These are phyloP conservation scores for Drepana arcuata DNA, from an alignment of 1,140 invertebrate species.

Conservation along the genomic window DNA sequence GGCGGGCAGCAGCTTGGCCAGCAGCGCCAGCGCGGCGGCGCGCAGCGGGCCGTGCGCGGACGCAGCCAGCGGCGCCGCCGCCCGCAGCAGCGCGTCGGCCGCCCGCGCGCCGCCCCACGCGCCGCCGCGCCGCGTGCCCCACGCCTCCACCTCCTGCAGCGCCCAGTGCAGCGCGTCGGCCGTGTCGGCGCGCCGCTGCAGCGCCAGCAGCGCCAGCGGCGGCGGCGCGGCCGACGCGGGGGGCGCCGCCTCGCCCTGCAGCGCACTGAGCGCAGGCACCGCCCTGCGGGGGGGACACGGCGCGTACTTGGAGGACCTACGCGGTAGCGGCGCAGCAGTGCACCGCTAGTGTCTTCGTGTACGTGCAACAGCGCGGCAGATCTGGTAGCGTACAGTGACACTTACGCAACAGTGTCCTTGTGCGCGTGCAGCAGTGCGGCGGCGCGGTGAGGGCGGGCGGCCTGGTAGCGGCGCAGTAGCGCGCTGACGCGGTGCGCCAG, in stretches of 20 bases:
- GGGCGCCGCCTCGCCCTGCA: slow-evolving; percentile 13
- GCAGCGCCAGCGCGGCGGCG: slow-evolving; percentile 30
- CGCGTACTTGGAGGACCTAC: too few relatives aligned
- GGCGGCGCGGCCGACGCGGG: slow-evolving; percentile 32
- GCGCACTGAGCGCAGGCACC: slow-evolving; percentile 26
- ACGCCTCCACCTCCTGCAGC: slow-evolving; percentile 48
- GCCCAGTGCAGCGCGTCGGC: slow-evolving; percentile 32
- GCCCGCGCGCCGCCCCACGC: slow-evolving; percentile 27
- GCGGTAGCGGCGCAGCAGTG: not conserved
- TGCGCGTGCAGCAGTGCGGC: slow-evolving; percentile 28
- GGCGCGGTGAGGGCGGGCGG: slow-evolving; percentile 27
- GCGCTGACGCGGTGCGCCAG: slow-evolving; percentile 41
- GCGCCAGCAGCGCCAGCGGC: slow-evolving; percentile 38
- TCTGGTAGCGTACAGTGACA: too few relatives aligned
- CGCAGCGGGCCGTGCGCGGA: slow-evolving; percentile 27
- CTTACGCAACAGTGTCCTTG: slow-evolving; percentile 35
- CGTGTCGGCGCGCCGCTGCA: slow-evolving; percentile 32
- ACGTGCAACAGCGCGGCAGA: not conserved
- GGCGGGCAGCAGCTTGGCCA: slow-evolving; percentile 45
- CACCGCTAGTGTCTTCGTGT: not conserved
- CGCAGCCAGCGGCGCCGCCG: slow-evolving; percentile 33
- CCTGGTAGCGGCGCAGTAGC: slow-evolving; percentile 40
- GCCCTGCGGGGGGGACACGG: slow-evolving; percentile 17
- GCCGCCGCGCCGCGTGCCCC: slow-evolving; percentile 53
- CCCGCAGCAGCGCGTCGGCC: slow-evolving; percentile 27